These are phyloP conservation scores for Chaetodon trifascialis DNA, from an alignment of 2,113 vertebrate genomes.

Conservation along the genomic window DNA sequence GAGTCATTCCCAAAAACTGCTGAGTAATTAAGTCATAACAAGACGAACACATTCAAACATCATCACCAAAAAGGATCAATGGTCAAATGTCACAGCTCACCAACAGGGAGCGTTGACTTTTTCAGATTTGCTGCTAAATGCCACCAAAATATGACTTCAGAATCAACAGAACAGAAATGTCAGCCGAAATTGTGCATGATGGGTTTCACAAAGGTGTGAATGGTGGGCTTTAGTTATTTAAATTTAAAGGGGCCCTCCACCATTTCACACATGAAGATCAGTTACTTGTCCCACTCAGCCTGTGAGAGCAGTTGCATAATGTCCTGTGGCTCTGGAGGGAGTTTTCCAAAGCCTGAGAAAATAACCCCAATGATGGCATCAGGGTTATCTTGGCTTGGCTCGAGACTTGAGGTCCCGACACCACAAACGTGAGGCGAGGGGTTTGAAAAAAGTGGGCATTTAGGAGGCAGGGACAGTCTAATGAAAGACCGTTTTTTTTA, in stretches of 20 bases:
- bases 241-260: background rate
- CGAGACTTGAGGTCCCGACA: background rate
- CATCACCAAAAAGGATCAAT: background rate
- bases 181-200: background rate
- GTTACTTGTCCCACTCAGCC: background rate
- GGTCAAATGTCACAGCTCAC: conserved; percentile 17
- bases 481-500: conserved; percentile 6
- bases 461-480: conserved; percentile 1
- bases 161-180: background rate
- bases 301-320: background rate
- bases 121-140: background rate
- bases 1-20: background rate
- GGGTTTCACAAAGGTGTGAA: background rate
- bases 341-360: background rate
- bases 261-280: background rate
- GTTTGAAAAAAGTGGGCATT: background rate
- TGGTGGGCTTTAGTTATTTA: background rate
- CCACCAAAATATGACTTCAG: background rate
- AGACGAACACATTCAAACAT: background rate
- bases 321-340: background rate
- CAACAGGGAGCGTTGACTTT: background rate
- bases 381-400: conserved; percentile 37
- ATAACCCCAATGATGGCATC: conserved; percentile 13
- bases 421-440: conserved; percentile 19
- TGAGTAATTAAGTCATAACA: background rate